phyloP scores from a whole-genome alignment of 2,113 vertebrate species.

The Podiceps cristatus region DNA sequence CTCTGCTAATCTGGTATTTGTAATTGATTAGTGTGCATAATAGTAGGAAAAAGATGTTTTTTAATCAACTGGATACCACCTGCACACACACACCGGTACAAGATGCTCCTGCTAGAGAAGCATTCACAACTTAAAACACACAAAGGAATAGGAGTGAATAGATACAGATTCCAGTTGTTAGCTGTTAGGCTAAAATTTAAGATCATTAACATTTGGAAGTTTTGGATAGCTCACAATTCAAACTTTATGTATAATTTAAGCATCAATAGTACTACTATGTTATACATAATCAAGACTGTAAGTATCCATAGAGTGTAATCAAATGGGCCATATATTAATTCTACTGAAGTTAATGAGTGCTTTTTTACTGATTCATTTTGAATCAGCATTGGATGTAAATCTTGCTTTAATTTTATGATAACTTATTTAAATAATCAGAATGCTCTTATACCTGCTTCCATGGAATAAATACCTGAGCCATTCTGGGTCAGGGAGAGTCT shows the following conservation, averaged over 20 bases:
- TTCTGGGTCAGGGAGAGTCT: neutral
- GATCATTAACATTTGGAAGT: neutral
- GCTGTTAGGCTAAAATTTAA: neutral
- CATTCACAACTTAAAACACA: neutral
- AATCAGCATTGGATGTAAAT: neutral
- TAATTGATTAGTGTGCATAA: neutral
- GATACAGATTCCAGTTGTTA: neutral
- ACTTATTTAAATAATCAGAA: neutral
- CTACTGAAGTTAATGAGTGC: neutral
- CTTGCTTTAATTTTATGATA: neutral
- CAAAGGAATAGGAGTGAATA: neutral
- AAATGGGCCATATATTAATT: neutral
- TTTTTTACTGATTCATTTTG: neutral
- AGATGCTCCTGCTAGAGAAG: neutral
- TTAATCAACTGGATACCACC: neutral
- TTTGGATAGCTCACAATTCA: neutral
- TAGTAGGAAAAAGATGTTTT: neutral
- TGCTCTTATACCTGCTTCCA: neutral
- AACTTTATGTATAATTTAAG: neutral
- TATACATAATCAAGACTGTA: neutral
- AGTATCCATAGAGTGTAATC: neutral
- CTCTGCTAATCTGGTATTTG: neutral
- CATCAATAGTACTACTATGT: neutral
- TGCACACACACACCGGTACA: rapidly evolving
- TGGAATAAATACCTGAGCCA: neutral